A percentile compares a stretch with the other conserved stretches of the same genome.
Evolutionary conservation across 2,113 vertebrate genomes (phyloP).

Genomic region (Odocoileus hemionus): DNA sequence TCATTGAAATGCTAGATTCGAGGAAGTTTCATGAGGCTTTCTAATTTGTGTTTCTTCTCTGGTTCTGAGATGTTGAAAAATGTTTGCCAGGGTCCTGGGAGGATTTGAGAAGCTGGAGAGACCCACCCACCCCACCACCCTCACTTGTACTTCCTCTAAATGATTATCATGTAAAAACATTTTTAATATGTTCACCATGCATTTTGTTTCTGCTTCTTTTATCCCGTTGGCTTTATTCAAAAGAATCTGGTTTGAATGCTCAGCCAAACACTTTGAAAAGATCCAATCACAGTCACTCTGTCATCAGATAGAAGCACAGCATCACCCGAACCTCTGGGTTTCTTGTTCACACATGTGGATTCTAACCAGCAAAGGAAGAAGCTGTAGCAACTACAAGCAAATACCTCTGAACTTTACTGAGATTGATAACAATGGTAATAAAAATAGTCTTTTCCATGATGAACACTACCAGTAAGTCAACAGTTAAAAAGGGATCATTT

Average conservation of each 20-base stretch:
- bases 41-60: not conserved
- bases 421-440: conserved; percentile 75
- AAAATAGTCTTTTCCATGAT: conserved; percentile 67
- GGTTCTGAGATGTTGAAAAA: not conserved
- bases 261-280: conserved; percentile 34
- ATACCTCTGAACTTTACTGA: conserved; percentile 37
- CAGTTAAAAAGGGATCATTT: conserved; percentile 71
- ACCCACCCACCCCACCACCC: not conserved
- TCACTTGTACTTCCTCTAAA: not conserved
- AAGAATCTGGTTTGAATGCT: conserved; percentile 32
- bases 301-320: conserved; percentile 34
- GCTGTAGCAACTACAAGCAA: conserved; percentile 50
- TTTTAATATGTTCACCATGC: not conserved
- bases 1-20: not conserved
- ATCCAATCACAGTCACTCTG: conserved; percentile 8
- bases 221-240: conserved; percentile 2
- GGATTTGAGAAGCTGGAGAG: not conserved
- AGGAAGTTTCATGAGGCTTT: not conserved
- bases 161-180: not conserved
- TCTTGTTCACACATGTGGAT: conserved; percentile 45
- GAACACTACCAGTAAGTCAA: conserved; percentile 67
- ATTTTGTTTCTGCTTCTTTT: conserved; percentile 10
- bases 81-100: not conserved
- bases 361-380: conserved; percentile 61
- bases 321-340: conserved; percentile 22